Evolutionary conservation across 23 tunicate genomes (phyloP).

Genomic region (Styela clava): DNA sequence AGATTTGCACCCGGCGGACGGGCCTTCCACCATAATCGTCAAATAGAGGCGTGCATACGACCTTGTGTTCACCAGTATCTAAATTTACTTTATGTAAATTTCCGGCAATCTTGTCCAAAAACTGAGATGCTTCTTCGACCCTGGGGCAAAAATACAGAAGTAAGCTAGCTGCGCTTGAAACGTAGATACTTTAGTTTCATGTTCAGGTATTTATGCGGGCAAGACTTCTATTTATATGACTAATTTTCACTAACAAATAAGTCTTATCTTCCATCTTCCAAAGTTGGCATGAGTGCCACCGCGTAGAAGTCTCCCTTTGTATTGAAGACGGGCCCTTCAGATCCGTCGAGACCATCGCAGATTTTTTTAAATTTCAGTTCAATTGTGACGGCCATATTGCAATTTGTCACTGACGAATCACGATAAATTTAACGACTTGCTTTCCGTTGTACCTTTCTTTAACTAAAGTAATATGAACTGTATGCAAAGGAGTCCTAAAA

Average conservation of each 20-base stretch:
- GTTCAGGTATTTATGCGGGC: no score
- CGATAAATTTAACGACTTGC: no score
- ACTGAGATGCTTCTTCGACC: neutral
- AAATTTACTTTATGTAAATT: conserved; percentile 34
- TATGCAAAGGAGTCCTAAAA: no score
- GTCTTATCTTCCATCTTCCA: no score
- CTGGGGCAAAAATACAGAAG: no score
- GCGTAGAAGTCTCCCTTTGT: conserved; percentile 59
- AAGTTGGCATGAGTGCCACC: conserved; percentile 61
- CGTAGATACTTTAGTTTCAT: no score
- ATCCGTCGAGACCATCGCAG: conserved; percentile 50
- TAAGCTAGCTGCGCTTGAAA: no score
- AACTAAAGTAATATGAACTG: no score
- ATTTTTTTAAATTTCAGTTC: conserved; percentile 36
- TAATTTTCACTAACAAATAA: no score
- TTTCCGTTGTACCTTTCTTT: no score
- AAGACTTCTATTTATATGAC: no score
- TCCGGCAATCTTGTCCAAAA: conserved; percentile 55
- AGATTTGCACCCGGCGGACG: conserved; percentile 62
- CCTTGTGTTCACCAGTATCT: conserved; percentile 22
- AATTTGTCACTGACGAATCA: no score
- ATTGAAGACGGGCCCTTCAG: conserved; percentile 87
- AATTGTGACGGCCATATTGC: conserved; percentile 13
- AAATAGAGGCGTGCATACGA: conserved; percentile 38
- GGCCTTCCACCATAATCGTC: conserved; percentile 75